Conservation (phyloP, 2,797 vertebrate genomes). For the Sebastes hopkinsi region DNA sequence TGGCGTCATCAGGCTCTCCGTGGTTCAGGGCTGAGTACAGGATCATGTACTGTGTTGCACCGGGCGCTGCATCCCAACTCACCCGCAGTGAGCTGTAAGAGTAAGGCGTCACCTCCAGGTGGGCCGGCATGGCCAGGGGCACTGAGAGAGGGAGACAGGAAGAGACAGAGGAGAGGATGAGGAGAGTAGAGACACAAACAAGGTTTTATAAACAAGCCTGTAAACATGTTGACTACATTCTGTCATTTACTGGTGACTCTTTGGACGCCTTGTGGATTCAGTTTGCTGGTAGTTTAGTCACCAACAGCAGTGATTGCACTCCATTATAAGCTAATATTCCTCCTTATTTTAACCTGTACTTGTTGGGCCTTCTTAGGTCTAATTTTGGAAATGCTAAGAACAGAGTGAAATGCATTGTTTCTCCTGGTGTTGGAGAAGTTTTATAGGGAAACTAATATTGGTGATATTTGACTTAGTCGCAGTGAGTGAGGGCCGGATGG, state of each 20-base stretch:
- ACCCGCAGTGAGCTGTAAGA: conserved; percentile 85
- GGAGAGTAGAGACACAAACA: not conserved
- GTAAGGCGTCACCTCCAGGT: conserved; percentile 83
- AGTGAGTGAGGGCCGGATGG: not conserved
- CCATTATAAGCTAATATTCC: not conserved
- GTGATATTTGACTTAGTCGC: too few species aligned
- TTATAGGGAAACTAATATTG: not conserved
- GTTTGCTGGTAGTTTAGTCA: not conserved
- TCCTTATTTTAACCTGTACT: not conserved
- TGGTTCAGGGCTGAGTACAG: conserved; percentile 83
- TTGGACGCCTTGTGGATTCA: too few species aligned
- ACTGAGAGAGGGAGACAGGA: conserved; percentile 67
- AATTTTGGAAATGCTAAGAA: not conserved
- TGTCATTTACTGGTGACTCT: not conserved
- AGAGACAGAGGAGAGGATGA: not conserved
- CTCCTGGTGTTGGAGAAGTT: not conserved
- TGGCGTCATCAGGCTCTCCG: conserved; percentile 85
- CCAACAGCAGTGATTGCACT: not conserved
- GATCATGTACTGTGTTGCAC: conserved; percentile 91
- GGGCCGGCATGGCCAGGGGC: conserved; percentile 83
- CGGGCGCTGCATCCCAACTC: conserved; percentile 85
- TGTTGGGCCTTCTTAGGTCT: not conserved
- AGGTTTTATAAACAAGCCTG: not conserved
- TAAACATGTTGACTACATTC: not conserved
- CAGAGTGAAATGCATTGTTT: not conserved